Evolutionary conservation across 1,140 invertebrate genomes (phyloP).

Genomic region (Drosophila virilis): DNA sequence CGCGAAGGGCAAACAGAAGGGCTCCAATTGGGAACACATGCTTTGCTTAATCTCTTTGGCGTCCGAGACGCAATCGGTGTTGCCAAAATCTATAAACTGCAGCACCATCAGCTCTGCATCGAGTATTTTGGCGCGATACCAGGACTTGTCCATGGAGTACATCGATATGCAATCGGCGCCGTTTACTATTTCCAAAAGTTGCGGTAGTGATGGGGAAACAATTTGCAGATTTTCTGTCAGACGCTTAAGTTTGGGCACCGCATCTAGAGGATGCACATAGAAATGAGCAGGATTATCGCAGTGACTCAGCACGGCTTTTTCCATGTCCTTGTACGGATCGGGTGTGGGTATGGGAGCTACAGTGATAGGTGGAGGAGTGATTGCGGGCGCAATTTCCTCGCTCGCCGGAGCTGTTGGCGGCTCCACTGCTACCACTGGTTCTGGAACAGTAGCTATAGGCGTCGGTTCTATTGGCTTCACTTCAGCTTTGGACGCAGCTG

Average conservation of each 20-base stretch:
- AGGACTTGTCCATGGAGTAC: conserved; percentile 89
- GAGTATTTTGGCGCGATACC: conserved; percentile 93
- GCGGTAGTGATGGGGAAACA: conserved; percentile 84
- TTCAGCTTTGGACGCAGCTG: background rate
- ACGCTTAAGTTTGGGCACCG: conserved; percentile 85
- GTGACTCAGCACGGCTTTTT: conserved; percentile 86
- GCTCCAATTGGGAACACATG: conserved; percentile 85
- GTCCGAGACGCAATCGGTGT: conserved; percentile 89
- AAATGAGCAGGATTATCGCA: conserved; percentile 88
- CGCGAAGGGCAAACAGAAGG: conserved; percentile 87
- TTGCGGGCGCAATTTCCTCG: conserved; percentile 10
- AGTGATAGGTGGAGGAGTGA: background rate
- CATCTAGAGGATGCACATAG: conserved; percentile 87
- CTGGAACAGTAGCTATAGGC: background rate
- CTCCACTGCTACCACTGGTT: background rate
- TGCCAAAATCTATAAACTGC: conserved; percentile 93
- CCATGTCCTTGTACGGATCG: conserved; percentile 76
- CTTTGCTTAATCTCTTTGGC: conserved; percentile 86
- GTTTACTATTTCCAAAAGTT: conserved; percentile 86
- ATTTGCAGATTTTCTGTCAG: conserved; percentile 87
- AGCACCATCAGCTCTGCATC: conserved; percentile 90
- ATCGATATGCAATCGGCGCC: conserved; percentile 89
- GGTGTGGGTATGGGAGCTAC: conserved; percentile 19
- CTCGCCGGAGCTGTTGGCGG: background rate
- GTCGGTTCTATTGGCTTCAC: background rate